Evolutionary conservation across 2,113 vertebrate genomes (phyloP), one percentile per base, ranked within the genome.

Genomic region (Prinia subflava): DNA sequence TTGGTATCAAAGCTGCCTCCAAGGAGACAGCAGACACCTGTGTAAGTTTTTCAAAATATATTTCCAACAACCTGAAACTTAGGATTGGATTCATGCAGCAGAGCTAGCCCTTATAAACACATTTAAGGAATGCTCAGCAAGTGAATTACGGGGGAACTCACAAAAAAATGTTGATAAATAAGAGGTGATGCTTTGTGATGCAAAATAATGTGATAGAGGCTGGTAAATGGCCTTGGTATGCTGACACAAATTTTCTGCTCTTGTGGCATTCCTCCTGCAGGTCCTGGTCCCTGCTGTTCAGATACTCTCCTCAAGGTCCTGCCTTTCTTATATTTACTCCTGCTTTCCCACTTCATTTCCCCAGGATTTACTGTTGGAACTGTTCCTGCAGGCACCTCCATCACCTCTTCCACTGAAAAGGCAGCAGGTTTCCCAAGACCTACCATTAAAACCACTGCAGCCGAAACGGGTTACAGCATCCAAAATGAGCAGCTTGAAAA

Each of bases 261-360:
- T 35, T 81, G n/a, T 37, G 30, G 35, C 8, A 21, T 55, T 75
- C 47, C 67, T 71, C 33, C 42, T 47, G 41, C 63, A 65, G 33
- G 31, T 52, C 31, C 46, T 44, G n/a, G 25, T 35, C 7, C 11
- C 37, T 57, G 41, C 46, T 69, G 5, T 37, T 83, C 63, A 47
- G 18, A 11, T 1, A 31, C 11, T 19, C 15, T 13, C 8, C 9
- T 13, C 0, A 1, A 73, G 71, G n/a, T 21, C 2, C 23, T 73
- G 12, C 8, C 44, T 33, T 82, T 42, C 42, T 57, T 28, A 35
- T 31, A 39, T 0, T 1, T 41, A 77, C 21, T 20, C 9, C 10
- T 77, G 22, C 13, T 73, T 17, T 3, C 10, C 18, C 9, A 4
- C 20, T 67, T 56, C 7, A 4, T 17, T 16, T 49, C 14, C 37